A percentile compares a stretch with the other conserved stretches of the same genome.
These are phyloP conservation scores for Polyommatus iphigenia DNA, from an alignment of 2,888 invertebrate genomes.

Conservation along the genomic window DNA sequence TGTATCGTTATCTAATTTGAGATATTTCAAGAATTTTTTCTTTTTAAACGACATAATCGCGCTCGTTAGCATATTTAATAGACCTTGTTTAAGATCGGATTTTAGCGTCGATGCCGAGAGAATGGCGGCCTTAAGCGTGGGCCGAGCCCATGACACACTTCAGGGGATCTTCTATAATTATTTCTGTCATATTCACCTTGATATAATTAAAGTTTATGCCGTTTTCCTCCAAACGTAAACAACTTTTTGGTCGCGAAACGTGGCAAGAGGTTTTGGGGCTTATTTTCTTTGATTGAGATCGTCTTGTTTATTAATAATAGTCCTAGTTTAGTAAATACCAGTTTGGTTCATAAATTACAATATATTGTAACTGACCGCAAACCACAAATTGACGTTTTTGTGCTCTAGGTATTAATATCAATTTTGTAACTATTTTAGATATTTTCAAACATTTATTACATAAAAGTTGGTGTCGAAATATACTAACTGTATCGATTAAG, in stretches of 20 bases:
- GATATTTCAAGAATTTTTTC: background rate
- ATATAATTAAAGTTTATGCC: constrained; percentile 36
- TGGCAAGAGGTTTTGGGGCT: background rate
- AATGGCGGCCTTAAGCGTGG: constrained; percentile 72
- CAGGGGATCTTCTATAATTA: constrained; percentile 65
- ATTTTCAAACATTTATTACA: background rate
- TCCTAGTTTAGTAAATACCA: background rate
- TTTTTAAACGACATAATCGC: background rate
- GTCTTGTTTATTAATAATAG: background rate
- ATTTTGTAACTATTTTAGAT: background rate
- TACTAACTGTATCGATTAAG: background rate
- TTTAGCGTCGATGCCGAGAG: constrained; percentile 38
- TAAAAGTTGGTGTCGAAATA: background rate
- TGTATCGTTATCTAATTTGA: constrained; percentile 10
- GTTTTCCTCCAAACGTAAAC: constrained; percentile 54
- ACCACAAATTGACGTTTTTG: background rate
- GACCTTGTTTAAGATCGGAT: constrained; percentile 30
- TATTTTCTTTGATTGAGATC: background rate
- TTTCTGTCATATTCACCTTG: constrained; percentile 55
- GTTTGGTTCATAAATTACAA: background rate
- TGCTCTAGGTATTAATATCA: background rate
- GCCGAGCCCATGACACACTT: constrained; percentile 78
- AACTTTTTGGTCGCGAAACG: constrained; percentile 28
- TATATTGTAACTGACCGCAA: background rate
- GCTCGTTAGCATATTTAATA: constrained; percentile 20